Conservation (phyloP, 2,888 invertebrate species). For the Ischnura elegans region DNA sequence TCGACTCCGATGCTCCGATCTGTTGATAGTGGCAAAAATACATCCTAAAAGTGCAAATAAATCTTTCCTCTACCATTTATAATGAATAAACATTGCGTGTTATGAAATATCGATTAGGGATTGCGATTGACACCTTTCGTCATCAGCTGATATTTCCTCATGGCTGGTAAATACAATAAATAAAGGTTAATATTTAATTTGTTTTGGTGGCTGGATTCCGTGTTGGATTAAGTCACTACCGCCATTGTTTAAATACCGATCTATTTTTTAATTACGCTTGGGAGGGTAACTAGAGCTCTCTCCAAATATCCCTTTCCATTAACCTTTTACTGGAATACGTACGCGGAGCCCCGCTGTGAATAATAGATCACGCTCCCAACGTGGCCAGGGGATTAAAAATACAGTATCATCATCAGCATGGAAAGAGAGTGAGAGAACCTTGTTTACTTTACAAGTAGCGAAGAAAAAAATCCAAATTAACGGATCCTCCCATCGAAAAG, state of each 20-base stretch:
- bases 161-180: background rate
- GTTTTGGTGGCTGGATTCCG: background rate
- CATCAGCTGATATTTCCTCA: background rate
- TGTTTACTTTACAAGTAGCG: background rate
- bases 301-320: background rate
- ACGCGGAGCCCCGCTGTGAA: background rate
- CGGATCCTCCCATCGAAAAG: background rate
- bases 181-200: background rate
- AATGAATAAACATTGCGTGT: too few species aligned
- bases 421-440: too few species aligned
- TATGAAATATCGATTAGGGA: background rate
- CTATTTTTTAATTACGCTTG: background rate
- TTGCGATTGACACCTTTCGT: background rate
- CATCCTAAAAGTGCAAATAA: too few species aligned
- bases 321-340: background rate
- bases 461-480: background rate
- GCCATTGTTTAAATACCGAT: constrained; percentile 11
- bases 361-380: background rate
- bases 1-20: too few species aligned
- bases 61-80: too few species aligned
- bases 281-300: background rate
- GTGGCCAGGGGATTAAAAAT: background rate
- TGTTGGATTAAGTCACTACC: background rate
- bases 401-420: background rate
- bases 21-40: too few species aligned